These are phyloP conservation scores for Alosa sapidissima DNA, from an alignment of 2,797 vertebrate genomes.

Conservation along the genomic window DNA sequence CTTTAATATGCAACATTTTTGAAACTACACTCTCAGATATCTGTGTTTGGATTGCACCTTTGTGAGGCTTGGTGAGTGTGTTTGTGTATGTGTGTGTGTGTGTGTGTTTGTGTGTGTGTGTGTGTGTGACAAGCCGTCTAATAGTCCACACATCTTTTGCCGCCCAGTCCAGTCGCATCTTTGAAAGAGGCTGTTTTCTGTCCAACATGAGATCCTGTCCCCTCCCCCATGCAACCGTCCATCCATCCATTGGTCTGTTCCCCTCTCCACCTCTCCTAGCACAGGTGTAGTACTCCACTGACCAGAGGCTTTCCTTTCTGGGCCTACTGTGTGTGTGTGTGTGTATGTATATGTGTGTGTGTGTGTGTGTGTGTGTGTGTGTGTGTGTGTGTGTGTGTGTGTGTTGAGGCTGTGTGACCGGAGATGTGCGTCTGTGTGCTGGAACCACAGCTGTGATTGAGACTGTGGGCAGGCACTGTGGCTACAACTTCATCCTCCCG, in stretches of 20 bases:
- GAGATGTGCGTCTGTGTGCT: not conserved
- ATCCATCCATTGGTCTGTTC: no score
- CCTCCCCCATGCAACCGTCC: not conserved
- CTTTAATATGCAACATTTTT: no score
- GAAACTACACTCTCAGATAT: no score
- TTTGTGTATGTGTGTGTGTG: not conserved
- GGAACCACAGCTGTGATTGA: not conserved
- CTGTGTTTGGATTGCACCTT: no score
- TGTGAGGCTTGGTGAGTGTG: not conserved
- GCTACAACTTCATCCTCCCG: not conserved
- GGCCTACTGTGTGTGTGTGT: not conserved
- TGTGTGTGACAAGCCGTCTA: not conserved
- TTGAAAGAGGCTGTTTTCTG: not conserved
- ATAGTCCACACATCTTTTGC: not conserved
- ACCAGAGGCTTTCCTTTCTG: not conserved
- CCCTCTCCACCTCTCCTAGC: not conserved
- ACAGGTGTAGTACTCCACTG: not conserved
- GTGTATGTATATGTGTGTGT: no score
- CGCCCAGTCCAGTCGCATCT: not conserved
- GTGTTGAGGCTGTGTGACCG: not conserved
- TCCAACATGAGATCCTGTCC: not conserved
- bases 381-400: conserved; percentile 8
- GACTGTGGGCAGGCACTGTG: not conserved
- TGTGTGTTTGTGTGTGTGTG: not conserved
- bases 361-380: not conserved